Evolutionary conservation across 2,797 vertebrate species (phyloP), one percentile per base, ranked within the genome.

Genomic region (Hozukius guyotensis): DNA sequence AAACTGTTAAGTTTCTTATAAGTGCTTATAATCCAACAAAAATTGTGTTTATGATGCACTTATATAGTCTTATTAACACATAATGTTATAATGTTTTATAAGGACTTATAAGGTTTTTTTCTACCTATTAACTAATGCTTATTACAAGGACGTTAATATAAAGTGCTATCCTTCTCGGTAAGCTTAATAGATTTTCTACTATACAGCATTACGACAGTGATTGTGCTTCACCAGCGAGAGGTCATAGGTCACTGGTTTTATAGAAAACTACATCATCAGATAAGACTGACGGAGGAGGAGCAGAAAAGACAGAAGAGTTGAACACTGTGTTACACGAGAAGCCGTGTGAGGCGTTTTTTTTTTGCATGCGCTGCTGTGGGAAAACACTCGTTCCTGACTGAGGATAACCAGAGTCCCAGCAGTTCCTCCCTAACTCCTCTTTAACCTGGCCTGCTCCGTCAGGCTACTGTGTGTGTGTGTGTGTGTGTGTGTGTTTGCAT

Each of bases 381-480:
- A 95, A 94, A 92, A 88, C 82, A 52, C 69, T 74, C 73, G 38
- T 82, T 76, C 73, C 76, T 64, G 64, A 53, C 67, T 94, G 94
- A 95, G 84, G 85, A 89, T 92, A 95, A 93, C 83, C 95, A 96
- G 95, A 95, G 90, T 89, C 83, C 75, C 80, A 81, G 77, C 63
- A 74, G 66, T 80, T 84, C 75, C 80, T 75, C 72, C 83, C 71
- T 59, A 75, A 72, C 90, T 87, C 84, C 82, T 90, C 85, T 88
- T 89, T 87, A 91, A 91, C 86, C 88, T 84, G 79, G 65, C 32
- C 88, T 78, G 71, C 83, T 80, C 64, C 38, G 77, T 85, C 86
- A 89, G 68, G 92, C 91, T 92, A 92, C 91, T 86, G 85, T 86
- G 82, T 84, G 81, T 85, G 16, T 75, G 69, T 85, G 83, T 81